These are phyloP conservation scores for Podarcis siculus DNA, from an alignment of 2,797 vertebrate species.

Conservation along the genomic window DNA sequence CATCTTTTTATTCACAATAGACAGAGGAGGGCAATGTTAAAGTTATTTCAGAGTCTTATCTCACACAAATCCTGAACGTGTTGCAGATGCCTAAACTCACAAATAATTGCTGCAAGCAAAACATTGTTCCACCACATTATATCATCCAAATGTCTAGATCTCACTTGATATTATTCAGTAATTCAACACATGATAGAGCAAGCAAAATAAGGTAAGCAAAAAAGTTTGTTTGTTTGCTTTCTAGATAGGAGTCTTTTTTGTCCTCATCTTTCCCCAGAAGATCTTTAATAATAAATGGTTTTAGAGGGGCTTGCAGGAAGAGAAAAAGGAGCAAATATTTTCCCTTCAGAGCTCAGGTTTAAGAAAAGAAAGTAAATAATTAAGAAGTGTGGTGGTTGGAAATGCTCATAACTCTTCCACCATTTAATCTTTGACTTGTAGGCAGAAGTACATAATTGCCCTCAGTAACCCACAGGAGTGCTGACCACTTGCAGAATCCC, in stretches of 20 bases:
- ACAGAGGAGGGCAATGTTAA: background rate
- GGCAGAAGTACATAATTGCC: constrained; percentile 8
- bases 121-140: constrained; percentile 3
- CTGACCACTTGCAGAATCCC: constrained; percentile 40
- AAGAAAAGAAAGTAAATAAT: constrained; percentile 38
- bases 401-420: constrained; percentile 46
- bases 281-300: constrained; percentile 12
- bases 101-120: background rate
- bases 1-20: background rate
- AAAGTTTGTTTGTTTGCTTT: constrained; percentile 1
- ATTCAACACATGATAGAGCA: background rate
- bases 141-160: background rate
- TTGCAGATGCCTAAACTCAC: constrained; percentile 16
- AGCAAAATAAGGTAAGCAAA: background rate
- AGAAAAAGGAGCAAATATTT: constrained; percentile 42
- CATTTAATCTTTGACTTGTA: constrained; percentile 55
- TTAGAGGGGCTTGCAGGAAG: background rate
- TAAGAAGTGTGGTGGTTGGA: constrained; percentile 20
- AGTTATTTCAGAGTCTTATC: background rate
- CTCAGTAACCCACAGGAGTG: constrained; percentile 44
- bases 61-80: background rate
- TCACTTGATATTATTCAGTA: background rate
- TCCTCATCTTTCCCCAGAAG: background rate
- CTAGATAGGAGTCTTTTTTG: background rate
- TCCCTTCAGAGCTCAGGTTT: constrained; percentile 35